Base-by-base conservation (phyloP, 2,888 invertebrate species). In the Eumerus sabulonum region DNA sequence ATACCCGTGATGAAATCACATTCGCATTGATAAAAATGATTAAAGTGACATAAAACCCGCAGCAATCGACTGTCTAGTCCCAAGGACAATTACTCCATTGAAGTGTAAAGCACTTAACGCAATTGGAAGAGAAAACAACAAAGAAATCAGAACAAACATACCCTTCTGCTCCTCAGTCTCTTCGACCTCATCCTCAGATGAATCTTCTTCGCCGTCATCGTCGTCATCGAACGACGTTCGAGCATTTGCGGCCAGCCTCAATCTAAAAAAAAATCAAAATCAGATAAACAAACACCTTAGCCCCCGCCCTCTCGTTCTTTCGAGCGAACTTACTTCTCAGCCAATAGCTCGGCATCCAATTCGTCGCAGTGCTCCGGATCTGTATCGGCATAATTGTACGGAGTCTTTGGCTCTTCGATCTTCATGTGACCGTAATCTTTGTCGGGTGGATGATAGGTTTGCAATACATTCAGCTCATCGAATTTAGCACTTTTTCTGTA, bases 381-480 rank as follows among this genome's bases (percentile, higher is more conserved):
- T 27, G 91, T 90, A 81, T 93, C 93, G 51, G 90, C 91, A 59
- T 92, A 88, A 85, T 93, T 93, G 84, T 88, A 92, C 42, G 99
- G 99, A 19, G 99, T 99, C 89, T 98, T 98, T 1, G 99, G 99
- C 90, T 99, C 99, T 85, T 97, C 96, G 82, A 95, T 94, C 90
- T 99, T 99, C 98, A 99, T 99, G 86, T 98, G 98, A 9, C 99
- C 99, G 90, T 99, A 99, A 90, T 99, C 99, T 90, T 99, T 99
- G 88, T 97, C 97, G 17, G 95, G 92, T 45, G 99, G 99, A 91
- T 99, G 99, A 86, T 98, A 93, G 0, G 99, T 99, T 83, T 98
- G 98, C 84, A 99, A 92, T 83, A 99, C 99, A 90, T 99, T 99
- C 93, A 98, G 96, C 91, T 99, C 99, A 90, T 99, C 99, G 91